Evolutionary conservation across 2,888 invertebrate genomes (phyloP), one percentile per base, ranked within the genome.

Genomic region (Drosophila rellima): DNA sequence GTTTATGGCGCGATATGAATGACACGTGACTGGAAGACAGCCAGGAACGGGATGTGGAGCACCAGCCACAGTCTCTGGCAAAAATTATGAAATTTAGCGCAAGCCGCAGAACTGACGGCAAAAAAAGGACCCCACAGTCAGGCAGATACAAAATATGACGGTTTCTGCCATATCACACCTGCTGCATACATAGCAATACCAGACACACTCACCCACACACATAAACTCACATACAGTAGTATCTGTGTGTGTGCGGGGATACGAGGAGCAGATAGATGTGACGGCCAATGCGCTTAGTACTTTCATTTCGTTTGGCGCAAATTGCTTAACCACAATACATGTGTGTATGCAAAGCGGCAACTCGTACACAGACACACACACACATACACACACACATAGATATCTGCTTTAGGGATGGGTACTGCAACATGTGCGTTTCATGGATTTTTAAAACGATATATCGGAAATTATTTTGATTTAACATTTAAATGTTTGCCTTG

Each of bases 81-180:
- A 74, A 82, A 87, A 87, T 85, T 83, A 89, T 85, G 84, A 85
- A 85, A 85, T 85, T 89, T 89, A 89, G 84, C 81, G 60, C 89
- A 80, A 80, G 81, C 84, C 89, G 62, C 81, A 80, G 63, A 66
- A 48, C 62, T 62, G 60, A 15, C 17, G 33, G 45, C 37, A 48
- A 60, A 55, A 55, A 54, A 47, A 39, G n/a, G 60, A 48, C 17
- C n/a, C 40, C 23, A 42, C 55, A 56, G 51, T 67, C 64, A 56
- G 47, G 47, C 71, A 70, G 70, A 44, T 56, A 55, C n/a, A n/a
- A n/a, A n/a, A n/a, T 61, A 56, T 66, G 78, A 80, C 78, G 80
- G 74, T 74, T 71, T 74, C 69, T 71, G 51, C 73, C 73, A 70
- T 87, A 89, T 89, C 89, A 69, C 84, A 89, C 89, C 89, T 87